phyloP scores from a whole-genome alignment of 2,797 vertebrate genomes.

The Bothrops alternatus region DNA sequence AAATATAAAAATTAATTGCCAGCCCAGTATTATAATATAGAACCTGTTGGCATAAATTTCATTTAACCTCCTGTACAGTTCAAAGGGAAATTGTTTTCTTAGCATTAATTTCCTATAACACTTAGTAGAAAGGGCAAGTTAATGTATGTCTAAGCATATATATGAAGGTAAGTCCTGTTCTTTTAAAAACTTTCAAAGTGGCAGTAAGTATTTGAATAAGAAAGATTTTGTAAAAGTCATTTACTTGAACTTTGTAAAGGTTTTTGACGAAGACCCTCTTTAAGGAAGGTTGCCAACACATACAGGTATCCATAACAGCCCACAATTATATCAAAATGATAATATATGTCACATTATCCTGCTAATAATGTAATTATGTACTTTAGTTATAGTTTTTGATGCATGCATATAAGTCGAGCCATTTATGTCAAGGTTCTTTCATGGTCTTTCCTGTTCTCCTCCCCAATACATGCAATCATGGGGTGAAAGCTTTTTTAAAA shows the following conservation, averaged over 20 bases:
- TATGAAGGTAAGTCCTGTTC: not conserved
- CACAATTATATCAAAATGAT: not conserved
- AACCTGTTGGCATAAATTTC: not conserved
- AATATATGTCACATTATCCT: not conserved
- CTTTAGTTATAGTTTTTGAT: not conserved
- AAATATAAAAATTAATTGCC: not conserved
- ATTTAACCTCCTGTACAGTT: not conserved
- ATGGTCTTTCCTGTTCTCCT: not conserved
- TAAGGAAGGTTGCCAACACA: not conserved
- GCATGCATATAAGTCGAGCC: not conserved
- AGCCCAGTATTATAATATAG: not conserved
- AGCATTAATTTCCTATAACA: not conserved
- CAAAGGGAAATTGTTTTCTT: not conserved
- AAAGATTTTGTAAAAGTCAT: not conserved
- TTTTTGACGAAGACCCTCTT: not conserved
- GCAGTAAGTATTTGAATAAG: not conserved
- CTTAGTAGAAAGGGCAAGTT: not conserved
- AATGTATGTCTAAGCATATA: not conserved
- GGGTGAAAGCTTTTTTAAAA: not conserved
- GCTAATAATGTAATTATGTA: not conserved
- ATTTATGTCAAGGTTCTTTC: not conserved
- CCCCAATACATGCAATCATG: not conserved
- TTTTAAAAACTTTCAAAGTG: not conserved
- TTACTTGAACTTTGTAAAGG: not conserved
- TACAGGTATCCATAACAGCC: not conserved